Evolutionary conservation across 2,797 vertebrate genomes (phyloP), one percentile per base, ranked within the genome.

Genomic region (Diplodus puntazzo): DNA sequence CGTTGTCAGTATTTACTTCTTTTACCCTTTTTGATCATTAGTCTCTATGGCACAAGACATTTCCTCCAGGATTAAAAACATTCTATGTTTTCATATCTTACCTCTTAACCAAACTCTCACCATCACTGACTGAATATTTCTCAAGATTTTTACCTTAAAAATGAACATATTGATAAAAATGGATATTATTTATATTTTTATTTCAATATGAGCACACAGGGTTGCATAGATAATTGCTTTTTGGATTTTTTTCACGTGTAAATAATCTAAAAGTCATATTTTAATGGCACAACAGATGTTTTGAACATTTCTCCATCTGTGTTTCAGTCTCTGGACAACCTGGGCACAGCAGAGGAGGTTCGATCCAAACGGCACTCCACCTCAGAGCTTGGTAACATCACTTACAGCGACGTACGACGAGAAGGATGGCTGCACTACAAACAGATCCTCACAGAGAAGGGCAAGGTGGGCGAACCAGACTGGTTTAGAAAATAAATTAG

Each of bases 401-500:
- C 94, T n/a, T 97, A 97, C 94, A 97, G 96, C 17, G 96, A 97
- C 69, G 95, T 97, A 74, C 95, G 96, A 86, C 96, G 94, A 83
- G 97, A 99, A 91, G 98, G 98, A 82, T 99, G 98, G 98, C 95
- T 99, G 89, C 97, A 96, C 90, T 99, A 95, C 93, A 99, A 99
- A 85, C 98, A 99, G 86, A 97, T 99, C 94, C 97, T 98, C 94
- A 98, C 97, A 16, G 98, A 98, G 93, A 99, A 97, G 96, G 98
- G 97, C 87, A 99, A 99, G 97, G 98, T 99, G 94, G 62, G 90
- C 8, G 30, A 16, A 3, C 11, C 1, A 0, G 8, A 52, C n/a
- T 10, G 0, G 7, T 12, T n/a, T 0, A 20, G 17, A 43, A n/a
- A 5, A 18, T 0, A n/a, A n/a, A 34, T 1, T 18, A 2, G 23